Evolutionary conservation across 2,797 vertebrate species (phyloP).

Genomic region (Avahi laniger): DNA sequence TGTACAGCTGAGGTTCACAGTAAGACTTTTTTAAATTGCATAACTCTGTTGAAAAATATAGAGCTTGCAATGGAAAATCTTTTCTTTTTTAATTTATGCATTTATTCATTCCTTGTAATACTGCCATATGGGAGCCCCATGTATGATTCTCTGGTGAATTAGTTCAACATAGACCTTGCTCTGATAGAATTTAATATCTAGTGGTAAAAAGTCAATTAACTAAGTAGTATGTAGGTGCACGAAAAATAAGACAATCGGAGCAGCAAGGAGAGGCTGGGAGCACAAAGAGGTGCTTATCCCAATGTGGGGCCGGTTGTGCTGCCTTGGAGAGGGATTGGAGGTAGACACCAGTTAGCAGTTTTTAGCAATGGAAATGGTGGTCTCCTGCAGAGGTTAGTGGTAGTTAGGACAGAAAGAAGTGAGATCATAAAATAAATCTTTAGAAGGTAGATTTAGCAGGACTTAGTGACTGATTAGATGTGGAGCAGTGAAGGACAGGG

Average conservation of each 20-base stretch:
- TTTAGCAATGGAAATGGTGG: not conserved
- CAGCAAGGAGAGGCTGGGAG: no score
- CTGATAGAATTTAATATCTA: not conserved
- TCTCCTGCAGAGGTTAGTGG: no score
- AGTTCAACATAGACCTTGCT: no score
- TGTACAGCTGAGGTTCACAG: accelerated
- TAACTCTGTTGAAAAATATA: not conserved
- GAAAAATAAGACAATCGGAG: no score
- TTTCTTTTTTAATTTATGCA: not conserved
- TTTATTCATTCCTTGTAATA: not conserved
- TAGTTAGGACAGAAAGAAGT: not conserved
- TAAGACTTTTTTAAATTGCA: not conserved
- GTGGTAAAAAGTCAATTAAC: not conserved
- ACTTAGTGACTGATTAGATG: not conserved
- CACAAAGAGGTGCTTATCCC: not conserved
- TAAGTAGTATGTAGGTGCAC: not conserved
- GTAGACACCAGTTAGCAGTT: not conserved
- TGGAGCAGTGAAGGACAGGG: not conserved
- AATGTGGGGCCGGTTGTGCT: no score
- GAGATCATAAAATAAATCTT: no score
- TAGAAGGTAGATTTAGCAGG: not conserved
- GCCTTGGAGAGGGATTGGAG: not conserved
- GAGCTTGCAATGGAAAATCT: not conserved
- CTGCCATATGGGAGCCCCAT: accelerated
- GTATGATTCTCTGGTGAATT: no score